Conservation (phyloP, 2,888 invertebrate species). For the Creontiades dilutus region DNA sequence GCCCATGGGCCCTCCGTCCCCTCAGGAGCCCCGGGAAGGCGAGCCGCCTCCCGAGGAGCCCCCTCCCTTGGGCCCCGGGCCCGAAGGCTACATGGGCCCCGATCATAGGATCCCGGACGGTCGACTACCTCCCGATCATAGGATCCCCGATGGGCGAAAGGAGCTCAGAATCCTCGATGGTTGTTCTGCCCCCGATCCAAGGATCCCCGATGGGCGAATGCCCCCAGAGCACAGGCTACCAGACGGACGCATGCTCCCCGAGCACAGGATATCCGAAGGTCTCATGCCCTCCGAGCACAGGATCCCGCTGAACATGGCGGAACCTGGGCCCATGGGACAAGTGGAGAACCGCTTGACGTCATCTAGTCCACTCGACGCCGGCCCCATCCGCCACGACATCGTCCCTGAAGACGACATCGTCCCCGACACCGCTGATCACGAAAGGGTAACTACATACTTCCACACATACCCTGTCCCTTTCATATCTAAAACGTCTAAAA, state of each 20-base stretch:
- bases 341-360: slow-evolving; percentile 44
- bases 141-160: background rate
- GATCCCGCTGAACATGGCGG: background rate
- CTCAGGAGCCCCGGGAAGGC: background rate
- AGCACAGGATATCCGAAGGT: background rate
- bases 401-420: slow-evolving; percentile 15
- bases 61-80: slow-evolving; percentile 5
- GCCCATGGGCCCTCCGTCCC: background rate
- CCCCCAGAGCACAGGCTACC: background rate
- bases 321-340: background rate
- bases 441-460: background rate
- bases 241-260: background rate
- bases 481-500: too few relatives aligned
- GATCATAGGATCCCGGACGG: background rate
- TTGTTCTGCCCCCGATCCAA: background rate
- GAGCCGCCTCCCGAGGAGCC: background rate
- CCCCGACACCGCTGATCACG: background rate
- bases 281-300: background rate
- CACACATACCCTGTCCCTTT: too few relatives aligned
- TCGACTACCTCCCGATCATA: background rate
- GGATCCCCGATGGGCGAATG: background rate
- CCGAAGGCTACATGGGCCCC: background rate
- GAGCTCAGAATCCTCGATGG: background rate
- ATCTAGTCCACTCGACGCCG: slow-evolving; percentile 12
- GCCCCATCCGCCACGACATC: background rate